Conservation (phyloP, 2,888 invertebrate species). For the Pherbina coryleti region DNA sequence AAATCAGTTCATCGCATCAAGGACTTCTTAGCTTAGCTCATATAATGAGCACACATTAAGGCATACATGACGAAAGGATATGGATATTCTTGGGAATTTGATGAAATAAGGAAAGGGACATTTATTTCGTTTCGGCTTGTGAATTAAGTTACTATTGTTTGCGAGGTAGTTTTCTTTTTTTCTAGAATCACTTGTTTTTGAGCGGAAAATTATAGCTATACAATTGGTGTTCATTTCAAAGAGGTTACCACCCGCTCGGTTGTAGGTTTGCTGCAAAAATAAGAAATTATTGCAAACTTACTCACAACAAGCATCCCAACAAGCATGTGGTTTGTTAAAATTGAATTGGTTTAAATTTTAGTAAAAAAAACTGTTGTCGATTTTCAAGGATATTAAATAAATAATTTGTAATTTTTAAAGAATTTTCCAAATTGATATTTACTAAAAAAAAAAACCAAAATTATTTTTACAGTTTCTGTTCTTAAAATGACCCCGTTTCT, state of each 20-base stretch:
- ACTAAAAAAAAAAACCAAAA: no score
- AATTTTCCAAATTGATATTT: no score
- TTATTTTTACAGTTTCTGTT: no score
- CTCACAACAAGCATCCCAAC: neutral
- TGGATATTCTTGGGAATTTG: neutral
- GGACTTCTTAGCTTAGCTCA: slow-evolving; percentile 47
- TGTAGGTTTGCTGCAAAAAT: neutral
- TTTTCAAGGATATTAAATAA: no score
- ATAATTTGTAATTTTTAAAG: no score
- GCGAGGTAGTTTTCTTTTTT: neutral
- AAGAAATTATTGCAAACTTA: neutral
- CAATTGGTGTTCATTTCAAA: no score
- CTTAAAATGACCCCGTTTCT: no score
- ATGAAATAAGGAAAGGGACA: neutral
- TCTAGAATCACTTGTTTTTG: neutral
- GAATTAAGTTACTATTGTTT: neutral
- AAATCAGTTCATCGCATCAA: slow-evolving; percentile 53
- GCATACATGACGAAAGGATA: neutral
- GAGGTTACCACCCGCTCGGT: neutral
- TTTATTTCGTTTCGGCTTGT: slow-evolving; percentile 5
- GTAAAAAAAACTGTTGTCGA: no score
- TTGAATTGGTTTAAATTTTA: no score
- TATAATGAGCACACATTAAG: slow-evolving; percentile 8
- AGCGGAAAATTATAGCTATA: no score
- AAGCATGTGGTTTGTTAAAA: no score